Base-by-base conservation (phyloP, 2,113 vertebrate species). In the Otis tarda region DNA sequence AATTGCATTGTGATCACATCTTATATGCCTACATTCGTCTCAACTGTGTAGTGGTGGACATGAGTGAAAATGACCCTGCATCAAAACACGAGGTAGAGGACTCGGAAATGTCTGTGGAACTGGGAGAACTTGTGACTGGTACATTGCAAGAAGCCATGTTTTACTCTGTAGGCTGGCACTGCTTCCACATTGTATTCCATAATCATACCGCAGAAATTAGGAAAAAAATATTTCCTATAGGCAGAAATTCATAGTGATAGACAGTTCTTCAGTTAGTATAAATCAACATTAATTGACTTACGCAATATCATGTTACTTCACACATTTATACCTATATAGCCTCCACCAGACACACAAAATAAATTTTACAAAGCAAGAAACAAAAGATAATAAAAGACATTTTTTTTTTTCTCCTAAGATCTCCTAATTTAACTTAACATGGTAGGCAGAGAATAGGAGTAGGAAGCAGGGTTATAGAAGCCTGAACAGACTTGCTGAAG, bases 271-370 rank as follows among this genome's bases (percentile, higher is more conserved):
- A 85, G 52, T 28, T 56, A 10, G 23, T 31, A 57, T 1, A 50
- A 64, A 71, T 8, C n/a, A 64, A 21, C 37, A 43, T 16, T 11
- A 31, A n/a, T 1, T 53, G 78, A 45, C 6, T 74, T 3, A 24
- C 3, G 57, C 33, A 41, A 4, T 6, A 8, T 49, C 63, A 43
- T 1, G 0, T 57, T 31, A 0, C 39, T 20, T 39, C 59, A 45
- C 64, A n/a, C 23, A 6, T 50, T 8, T 21, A 30, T 9, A 47
- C 22, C 39, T 61, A 49, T 5, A 18, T 2, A 83, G 50, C n/a
- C n/a, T 65, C 75, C 47, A 50, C 53, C 52, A 65, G 70, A 35
- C 9, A 5, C 73, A 67, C 45, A 41, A 43, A 64, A 79, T 10
- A 10, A 3, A 60, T 60, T 67, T 35, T 28, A 57, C 6, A n/a